Conservation (phyloP, 2,888 invertebrate species). For the Elaeidobius kamerunicus region DNA sequence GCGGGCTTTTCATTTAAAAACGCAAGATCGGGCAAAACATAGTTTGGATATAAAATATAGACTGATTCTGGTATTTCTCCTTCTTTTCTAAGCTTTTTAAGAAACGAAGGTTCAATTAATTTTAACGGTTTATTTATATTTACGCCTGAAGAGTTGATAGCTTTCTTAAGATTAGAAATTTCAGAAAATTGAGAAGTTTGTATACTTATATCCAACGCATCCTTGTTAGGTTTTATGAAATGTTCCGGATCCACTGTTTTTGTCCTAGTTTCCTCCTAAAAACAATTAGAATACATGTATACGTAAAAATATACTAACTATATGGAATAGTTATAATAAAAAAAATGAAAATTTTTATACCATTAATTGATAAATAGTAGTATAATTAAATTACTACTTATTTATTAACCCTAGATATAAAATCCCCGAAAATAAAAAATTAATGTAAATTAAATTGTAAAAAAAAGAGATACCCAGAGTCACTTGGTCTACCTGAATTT, state of each 20-base stretch:
- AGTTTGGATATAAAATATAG: slow-evolving; percentile 88
- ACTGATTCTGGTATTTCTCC: slow-evolving; percentile 66
- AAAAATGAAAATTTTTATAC: too few species aligned
- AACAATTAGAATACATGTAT: too few species aligned
- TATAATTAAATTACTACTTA: too few species aligned
- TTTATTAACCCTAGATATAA: too few species aligned
- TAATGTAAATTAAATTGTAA: too few species aligned
- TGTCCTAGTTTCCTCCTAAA: slow-evolving; percentile 12
- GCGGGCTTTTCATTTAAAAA: slow-evolving; percentile 60
- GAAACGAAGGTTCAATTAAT: slow-evolving; percentile 67
- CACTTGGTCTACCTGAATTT: too few species aligned
- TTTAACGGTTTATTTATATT: slow-evolving; percentile 53
- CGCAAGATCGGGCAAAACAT: slow-evolving; percentile 83
- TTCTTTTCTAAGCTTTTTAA: slow-evolving; percentile 60
- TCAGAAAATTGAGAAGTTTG: slow-evolving; percentile 63
- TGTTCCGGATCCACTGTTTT: slow-evolving; percentile 30
- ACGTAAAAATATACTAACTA: too few species aligned
- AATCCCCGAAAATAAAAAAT: too few species aligned
- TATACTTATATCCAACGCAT: slow-evolving; percentile 69
- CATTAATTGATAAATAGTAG: too few species aligned
- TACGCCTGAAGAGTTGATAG: slow-evolving; percentile 38
- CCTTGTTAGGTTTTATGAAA: slow-evolving; percentile 36
- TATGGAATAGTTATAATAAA: too few species aligned
- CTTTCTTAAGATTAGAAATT: slow-evolving; percentile 42
- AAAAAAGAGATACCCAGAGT: too few species aligned